Base-by-base conservation (phyloP, 1,140 invertebrate species). In the Lamellibrachia luymesi region DNA sequence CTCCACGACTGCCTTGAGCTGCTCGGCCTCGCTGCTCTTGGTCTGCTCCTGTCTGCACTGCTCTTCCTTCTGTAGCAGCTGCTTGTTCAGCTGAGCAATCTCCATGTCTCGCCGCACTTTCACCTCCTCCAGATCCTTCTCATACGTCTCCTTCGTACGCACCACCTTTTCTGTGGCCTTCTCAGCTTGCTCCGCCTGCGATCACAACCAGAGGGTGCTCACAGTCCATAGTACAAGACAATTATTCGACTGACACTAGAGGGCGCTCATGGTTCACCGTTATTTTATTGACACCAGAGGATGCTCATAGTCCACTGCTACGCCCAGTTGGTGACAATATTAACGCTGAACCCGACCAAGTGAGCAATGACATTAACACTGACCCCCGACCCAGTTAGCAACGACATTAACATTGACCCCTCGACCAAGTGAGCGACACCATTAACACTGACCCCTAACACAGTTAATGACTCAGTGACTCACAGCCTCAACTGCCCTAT, bases 31-130 rank as follows among this genome's bases (percentile, higher is more conserved):
- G 51, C 64, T 80, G 64, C 64, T 10, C 64, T 22, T 6, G 64
- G 13, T 80, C 64, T 80, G 94, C 92, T 95, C 94, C 90, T 95
- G 94, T 94, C 95, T 95, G 89, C 94, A 94, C 25, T 95, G 92
- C 90, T 95, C 95, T 52, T 95, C 94, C 90, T 93, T 94, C 51
- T 93, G 93, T 8, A 91, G 91, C 92, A 95, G 92, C 92, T 95
- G 94, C 91, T 95, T 94, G 92, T 94, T 95, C 51, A 96, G 94
- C 27, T 95, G 94, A 56, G 95, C 94, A 5, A 96, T 94, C 93
- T 96, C 95, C n/a, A 95, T 96, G 92, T 96, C 96, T 92, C 95
- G 95, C 49, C 94, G 92, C 10, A 92, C 92, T 56, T 94, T 92
- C 50, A 94, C 92, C 51, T 96, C 96, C 51, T 96, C 95, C 50